Evolutionary conservation across 2,113 vertebrate genomes (phyloP).

Genomic region (Gadus chalcogrammus): DNA sequence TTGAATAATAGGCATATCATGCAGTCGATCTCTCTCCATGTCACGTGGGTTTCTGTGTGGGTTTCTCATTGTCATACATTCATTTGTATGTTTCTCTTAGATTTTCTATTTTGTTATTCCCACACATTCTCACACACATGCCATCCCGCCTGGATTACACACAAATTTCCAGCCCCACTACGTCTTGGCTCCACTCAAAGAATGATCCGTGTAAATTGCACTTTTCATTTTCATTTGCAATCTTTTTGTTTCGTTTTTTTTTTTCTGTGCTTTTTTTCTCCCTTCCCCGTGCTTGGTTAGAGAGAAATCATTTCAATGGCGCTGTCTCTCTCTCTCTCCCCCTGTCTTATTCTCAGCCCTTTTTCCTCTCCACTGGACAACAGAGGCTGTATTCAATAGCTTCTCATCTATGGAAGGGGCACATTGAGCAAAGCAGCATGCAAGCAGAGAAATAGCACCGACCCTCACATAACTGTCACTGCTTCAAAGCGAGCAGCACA

Average conservation of each 20-base stretch:
- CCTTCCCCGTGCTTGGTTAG: neutral
- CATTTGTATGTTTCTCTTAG: too few species aligned
- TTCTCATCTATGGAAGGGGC: conserved; percentile 2
- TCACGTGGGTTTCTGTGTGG: too few species aligned
- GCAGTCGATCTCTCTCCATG: too few species aligned
- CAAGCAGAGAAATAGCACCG: conserved; percentile 19
- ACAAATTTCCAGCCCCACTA: too few species aligned
- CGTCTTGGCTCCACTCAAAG: too few species aligned
- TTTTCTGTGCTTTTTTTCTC: neutral
- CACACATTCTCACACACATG: too few species aligned
- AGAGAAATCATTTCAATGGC: neutral
- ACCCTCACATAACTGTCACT: neutral
- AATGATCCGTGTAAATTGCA: too few species aligned
- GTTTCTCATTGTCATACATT: too few species aligned
- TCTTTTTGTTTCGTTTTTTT: neutral
- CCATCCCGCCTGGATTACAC: too few species aligned
- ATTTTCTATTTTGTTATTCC: too few species aligned
- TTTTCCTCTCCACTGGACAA: conserved; percentile 1
- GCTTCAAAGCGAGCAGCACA: conserved; percentile 23
- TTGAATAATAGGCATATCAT: too few species aligned
- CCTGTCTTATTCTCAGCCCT: neutral
- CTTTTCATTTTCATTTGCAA: neutral
- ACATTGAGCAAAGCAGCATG: conserved; percentile 14
- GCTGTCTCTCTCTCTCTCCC: neutral
- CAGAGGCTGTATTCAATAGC: neutral